Percentiles rank a stretch among this genome's conserved stretches.
phyloP scores from a whole-genome alignment of 1,140 invertebrate species.

The Penaeus indicus region DNA sequence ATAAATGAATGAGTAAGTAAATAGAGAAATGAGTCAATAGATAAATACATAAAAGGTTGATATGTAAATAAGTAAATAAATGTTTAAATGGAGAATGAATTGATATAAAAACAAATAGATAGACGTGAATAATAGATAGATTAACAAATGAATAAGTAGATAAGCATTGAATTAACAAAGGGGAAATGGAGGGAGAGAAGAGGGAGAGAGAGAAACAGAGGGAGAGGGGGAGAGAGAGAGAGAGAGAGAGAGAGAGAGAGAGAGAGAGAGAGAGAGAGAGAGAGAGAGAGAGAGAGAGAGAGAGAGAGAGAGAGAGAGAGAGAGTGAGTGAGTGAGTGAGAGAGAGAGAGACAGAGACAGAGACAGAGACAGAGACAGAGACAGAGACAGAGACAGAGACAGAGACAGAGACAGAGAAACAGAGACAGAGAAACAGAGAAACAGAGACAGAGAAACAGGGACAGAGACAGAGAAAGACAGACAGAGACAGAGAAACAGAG shows the following conservation, averaged over 20 bases:
- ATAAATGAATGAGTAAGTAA: too few relatives aligned
- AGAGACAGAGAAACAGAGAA: background rate
- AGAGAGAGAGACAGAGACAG: background rate
- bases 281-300: background rate
- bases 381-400: slow-evolving; percentile 17
- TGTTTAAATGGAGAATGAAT: too few relatives aligned
- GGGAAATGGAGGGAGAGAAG: background rate
- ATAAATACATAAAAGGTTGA: too few relatives aligned
- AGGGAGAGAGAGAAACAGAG: background rate
- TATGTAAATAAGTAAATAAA: too few relatives aligned
- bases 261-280: background rate
- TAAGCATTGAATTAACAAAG: background rate
- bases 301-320: background rate
- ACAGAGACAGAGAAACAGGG: background rate
- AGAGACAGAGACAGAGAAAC: background rate
- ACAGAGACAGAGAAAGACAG: background rate
- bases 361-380: slow-evolving; percentile 6
- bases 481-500: background rate
- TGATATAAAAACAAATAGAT: too few relatives aligned
- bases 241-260: background rate
- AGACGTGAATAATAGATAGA: too few relatives aligned
- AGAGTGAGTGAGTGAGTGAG: background rate
- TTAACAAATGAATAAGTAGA: background rate
- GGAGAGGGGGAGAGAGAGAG: background rate
- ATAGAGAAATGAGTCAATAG: too few relatives aligned